Evolutionary conservation across 2,888 invertebrate genomes (phyloP).

Genomic region (Saturnia japonica): DNA sequence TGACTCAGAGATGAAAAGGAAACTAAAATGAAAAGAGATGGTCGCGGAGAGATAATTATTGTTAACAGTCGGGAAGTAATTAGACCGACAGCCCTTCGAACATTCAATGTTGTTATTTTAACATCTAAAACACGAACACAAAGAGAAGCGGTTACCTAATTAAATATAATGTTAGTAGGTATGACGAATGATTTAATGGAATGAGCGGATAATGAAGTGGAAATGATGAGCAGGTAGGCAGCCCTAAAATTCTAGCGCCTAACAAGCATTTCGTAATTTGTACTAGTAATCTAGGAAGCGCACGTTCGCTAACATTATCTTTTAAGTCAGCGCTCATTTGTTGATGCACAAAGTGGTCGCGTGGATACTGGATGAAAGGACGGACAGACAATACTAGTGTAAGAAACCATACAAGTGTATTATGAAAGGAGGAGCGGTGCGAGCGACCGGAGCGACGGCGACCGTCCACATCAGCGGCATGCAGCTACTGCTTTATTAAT

Average conservation of each 20-base stretch:
- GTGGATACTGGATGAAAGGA: too few species aligned
- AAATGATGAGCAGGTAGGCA: constrained; percentile 20
- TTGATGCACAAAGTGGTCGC: constrained; percentile 41
- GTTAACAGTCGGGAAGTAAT: not conserved
- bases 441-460: constrained; percentile 35
- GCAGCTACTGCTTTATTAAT: constrained; percentile 66
- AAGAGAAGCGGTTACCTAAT: not conserved
- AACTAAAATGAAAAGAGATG: not conserved
- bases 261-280: not conserved
- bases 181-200: constrained; percentile 33
- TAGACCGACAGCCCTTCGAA: not conserved
- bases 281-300: not conserved
- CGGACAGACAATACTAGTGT: constrained; percentile 63
- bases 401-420: constrained; percentile 40
- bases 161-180: not conserved
- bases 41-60: not conserved
- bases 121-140: not conserved
- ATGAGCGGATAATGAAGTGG: constrained; percentile 44
- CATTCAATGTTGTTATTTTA: not conserved
- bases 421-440: constrained; percentile 46
- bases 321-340: not conserved
- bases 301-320: not conserved
- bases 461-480: constrained; percentile 56
- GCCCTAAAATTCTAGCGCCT: not conserved
- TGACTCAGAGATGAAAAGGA: not conserved